Evolutionary conservation across 2,113 vertebrate species (phyloP), one percentile per base, ranked within the genome.

Genomic region (Spea bombifrons): DNA sequence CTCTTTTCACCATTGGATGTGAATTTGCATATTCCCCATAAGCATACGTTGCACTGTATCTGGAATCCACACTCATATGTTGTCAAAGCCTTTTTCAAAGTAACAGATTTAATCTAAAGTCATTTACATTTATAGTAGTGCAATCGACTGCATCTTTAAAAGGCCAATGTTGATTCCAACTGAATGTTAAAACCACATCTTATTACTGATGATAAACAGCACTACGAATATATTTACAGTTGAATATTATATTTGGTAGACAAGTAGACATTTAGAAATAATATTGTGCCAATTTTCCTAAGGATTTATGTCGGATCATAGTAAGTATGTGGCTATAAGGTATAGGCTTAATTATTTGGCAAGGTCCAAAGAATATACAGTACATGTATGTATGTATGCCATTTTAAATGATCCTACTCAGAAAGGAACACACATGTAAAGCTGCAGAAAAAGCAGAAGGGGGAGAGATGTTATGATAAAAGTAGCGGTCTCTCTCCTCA

Each of bases 111-210:
- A 76, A 76, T 76, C 66, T 69, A 43, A 69, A 46, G 52, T 76
- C 13, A 76, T 76, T 76, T 76, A 76, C 75, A 76, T 76, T 76
- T 76, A 76, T 76, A 77, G 67, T 70, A 77, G 55, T 70, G 70
- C 55, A 71, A 61, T 77, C 48, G 66, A 71, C 67, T 48, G 75
- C 53, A 77, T 71, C 66, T 77, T 77, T 70, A 70, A 77, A 77
- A 70, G 66, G 67, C 67, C 55, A 77, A 12, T 15, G 7, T n/a
- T 77, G 75, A 10, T 48, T 66, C 10, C 68, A 63, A 63, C 64
- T 75, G 59, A 48, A 71, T 63, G 49, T 16, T 8, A 71, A 57
- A 13, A n/a, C 46, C 65, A 69, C 64, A 67, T 48, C 7, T 67
- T 69, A 76, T 68, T 63, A 48, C n/a, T 16, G 49, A 63, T 63